Base-by-base conservation (phyloP, 2,797 vertebrate species). In the Onychomys torridus region DNA sequence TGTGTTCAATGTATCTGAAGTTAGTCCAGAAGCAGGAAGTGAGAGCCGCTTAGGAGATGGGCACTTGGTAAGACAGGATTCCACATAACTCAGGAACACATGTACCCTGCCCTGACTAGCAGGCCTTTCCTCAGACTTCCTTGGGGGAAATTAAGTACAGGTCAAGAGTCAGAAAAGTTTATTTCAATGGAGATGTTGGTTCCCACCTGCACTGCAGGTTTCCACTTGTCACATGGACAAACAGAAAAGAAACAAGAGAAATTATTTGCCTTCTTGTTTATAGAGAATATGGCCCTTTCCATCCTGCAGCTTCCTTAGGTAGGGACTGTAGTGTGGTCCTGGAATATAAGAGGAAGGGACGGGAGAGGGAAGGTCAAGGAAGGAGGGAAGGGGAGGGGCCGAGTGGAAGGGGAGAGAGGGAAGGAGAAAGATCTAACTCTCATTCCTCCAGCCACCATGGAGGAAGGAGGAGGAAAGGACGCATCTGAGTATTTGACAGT, bases 221-320 rank as follows among this genome's bases (percentile, higher is more conserved):
- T 8, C 34, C 55, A 0, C 1, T 73, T 94, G 95, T 93, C 29
- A 77, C 55, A 71, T 65, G 29, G 25, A 23, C 57, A 82, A 37
- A 69, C 13, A 27, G 46, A 89, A 83, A 43, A 52, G 43, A 61
- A 57, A 89, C 52, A 84, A 63, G 21, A 86, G 34, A 55, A 76
- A 59, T 43, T 61, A 27, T 83, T 57, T 57, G 34, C 25, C 43
- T 71, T n/a, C 16, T 75, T 94, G 71, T 43, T 83, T 81, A 10
- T 71, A 81, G 65, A 94, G 55, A 89, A 65, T 61, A 49, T 40
- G 37, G 59, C 37, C 59, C 95, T 95, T 90, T 85, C 59, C 88
- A 17, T 89, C 7, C 37, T 89, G 23, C 32, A 55, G 32, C n/a
- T 76, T 92, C 87, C 83, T 94, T 61, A 43, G 61, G 21, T 40